Evolutionary conservation across 2,113 vertebrate genomes (phyloP).

Genomic region (Pteronura brasiliensis): DNA sequence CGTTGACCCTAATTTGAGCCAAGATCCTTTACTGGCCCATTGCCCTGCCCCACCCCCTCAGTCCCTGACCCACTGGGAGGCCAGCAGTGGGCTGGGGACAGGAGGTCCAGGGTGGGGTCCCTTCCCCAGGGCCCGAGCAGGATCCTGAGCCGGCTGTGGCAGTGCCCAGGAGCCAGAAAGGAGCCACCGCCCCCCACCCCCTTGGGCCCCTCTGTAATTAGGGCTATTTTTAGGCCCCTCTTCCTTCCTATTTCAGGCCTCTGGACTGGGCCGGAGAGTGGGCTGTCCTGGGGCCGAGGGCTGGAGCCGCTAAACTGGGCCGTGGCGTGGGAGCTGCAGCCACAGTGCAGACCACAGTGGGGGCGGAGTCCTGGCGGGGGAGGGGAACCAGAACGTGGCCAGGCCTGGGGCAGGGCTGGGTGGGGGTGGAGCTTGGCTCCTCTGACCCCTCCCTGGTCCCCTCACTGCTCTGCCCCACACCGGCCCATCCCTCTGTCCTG

Average conservation of each 20-base stretch:
- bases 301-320: conserved; percentile 77
- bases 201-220: conserved; percentile 83
- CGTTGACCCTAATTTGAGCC: neutral
- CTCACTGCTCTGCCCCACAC: neutral
- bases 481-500: neutral
- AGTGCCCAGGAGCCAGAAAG: conserved; percentile 72
- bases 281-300: conserved; percentile 76
- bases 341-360: conserved; percentile 71
- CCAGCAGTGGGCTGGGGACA: conserved; percentile 25
- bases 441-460: neutral
- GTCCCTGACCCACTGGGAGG: conserved; percentile 42
- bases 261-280: conserved; percentile 79
- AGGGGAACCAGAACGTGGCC: conserved; percentile 68
- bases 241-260: conserved; percentile 84
- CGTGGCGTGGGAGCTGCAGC: conserved; percentile 80
- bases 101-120: conserved; percentile 66
- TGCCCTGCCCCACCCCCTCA: neutral
- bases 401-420: neutral
- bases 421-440: conserved; percentile 2
- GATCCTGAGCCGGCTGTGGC: conserved; percentile 69
- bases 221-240: conserved; percentile 84
- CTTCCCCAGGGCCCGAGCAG: conserved; percentile 57
- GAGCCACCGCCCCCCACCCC: conserved; percentile 59
- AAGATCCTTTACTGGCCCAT: neutral
- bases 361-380: conserved; percentile 41